Percentiles rank a stretch among this genome's conserved stretches.
Evolutionary conservation across 2,113 vertebrate species (phyloP).

Genomic region (Parotia lawesii): DNA sequence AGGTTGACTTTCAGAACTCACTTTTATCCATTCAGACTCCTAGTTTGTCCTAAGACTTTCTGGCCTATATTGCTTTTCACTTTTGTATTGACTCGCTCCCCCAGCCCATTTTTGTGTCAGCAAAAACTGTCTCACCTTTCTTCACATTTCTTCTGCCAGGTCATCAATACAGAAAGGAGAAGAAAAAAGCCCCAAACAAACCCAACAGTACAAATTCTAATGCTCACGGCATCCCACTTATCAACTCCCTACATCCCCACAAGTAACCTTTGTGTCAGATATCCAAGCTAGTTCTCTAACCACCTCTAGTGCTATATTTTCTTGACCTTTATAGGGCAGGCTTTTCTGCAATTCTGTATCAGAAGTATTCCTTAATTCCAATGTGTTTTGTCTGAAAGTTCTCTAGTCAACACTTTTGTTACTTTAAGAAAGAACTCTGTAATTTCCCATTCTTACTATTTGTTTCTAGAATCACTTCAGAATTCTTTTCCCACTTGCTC

Average conservation of each 20-base stretch:
- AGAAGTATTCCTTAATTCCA: conserved; percentile 50
- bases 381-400: conserved; percentile 40
- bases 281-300: conserved; percentile 54
- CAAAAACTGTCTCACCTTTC: conserved; percentile 61
- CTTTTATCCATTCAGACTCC: conserved; percentile 41
- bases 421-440: background rate
- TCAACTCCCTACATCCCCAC: conserved; percentile 23
- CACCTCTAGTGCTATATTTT: conserved; percentile 47
- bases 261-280: conserved; percentile 52
- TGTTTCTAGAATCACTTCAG: background rate
- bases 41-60: conserved; percentile 24
- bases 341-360: conserved; percentile 51
- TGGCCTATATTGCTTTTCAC: conserved; percentile 29
- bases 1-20: conserved; percentile 33
- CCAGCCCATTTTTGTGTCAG: conserved; percentile 56
- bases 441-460: background rate
- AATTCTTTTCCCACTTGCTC: background rate
- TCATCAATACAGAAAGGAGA: conserved; percentile 55
- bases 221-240: conserved; percentile 53
- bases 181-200: background rate
- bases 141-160: conserved; percentile 62
- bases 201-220: conserved; percentile 31
- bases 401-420: conserved; percentile 24
- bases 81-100: conserved; percentile 63
- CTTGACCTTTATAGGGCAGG: conserved; percentile 50